These are phyloP conservation scores for Ophioninae sp. DNA, from an alignment of 2,888 invertebrate genomes.

Conservation along the genomic window DNA sequence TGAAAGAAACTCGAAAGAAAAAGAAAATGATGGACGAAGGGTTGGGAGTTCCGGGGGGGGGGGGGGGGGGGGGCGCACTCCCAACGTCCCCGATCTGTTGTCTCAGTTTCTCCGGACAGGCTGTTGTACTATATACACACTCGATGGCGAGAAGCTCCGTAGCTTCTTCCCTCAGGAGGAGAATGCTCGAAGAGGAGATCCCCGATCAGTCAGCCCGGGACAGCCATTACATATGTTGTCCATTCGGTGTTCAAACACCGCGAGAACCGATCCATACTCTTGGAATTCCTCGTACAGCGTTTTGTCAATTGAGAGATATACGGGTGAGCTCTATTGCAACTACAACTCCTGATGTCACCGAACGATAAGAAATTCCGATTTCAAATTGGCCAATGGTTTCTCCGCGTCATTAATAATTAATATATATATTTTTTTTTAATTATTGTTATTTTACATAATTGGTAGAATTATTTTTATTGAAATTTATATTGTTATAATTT, in stretches of 20 bases:
- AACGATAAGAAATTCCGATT: neutral
- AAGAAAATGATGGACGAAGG: slow-evolving; percentile 52
- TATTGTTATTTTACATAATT: too few species aligned
- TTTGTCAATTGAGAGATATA: slow-evolving; percentile 1
- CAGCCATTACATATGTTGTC: slow-evolving; percentile 80
- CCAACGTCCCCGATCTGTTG: slow-evolving; percentile 28
- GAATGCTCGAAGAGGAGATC: slow-evolving; percentile 56
- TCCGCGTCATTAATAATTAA: too few species aligned
- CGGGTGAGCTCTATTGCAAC: neutral
- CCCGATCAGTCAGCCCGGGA: slow-evolving; percentile 77
- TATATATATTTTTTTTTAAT: too few species aligned
- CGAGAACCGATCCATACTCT: slow-evolving; percentile 62
- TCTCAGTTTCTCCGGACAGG: slow-evolving; percentile 61
- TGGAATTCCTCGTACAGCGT: slow-evolving; percentile 54
- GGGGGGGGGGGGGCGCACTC: too few species aligned
- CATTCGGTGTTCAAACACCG: slow-evolving; percentile 79
- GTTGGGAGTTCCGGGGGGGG: too few species aligned
- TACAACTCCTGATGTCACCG: neutral
- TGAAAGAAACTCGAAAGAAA: slow-evolving; percentile 48
- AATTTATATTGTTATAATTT: too few species aligned
- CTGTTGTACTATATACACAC: slow-evolving; percentile 43
- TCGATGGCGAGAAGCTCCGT: slow-evolving; percentile 52
- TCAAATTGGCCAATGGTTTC: neutral
- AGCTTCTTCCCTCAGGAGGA: slow-evolving; percentile 56
- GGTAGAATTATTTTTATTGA: too few species aligned